Conservation (phyloP, 2,797 vertebrate species). For the Pristis pectinata region DNA sequence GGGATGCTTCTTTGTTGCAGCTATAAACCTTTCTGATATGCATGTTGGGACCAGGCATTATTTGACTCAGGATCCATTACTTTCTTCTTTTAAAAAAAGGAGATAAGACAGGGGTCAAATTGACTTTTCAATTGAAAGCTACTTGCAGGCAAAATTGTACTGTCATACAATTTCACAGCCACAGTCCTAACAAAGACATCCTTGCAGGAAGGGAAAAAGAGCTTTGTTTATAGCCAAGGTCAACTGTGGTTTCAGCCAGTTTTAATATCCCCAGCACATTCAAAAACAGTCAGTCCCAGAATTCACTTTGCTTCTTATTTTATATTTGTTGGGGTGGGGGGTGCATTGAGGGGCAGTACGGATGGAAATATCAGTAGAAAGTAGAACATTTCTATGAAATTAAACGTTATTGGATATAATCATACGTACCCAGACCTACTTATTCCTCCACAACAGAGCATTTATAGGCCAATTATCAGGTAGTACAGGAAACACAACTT, state of each 20-base stretch:
- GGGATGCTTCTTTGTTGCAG: no score
- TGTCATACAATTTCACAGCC: neutral
- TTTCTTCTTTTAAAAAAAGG: neutral
- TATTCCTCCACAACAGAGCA: no score
- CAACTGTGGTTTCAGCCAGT: neutral
- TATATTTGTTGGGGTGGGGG: neutral
- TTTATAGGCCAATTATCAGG: neutral
- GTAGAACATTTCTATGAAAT: neutral
- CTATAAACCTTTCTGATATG: neutral
- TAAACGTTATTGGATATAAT: slow-evolving; percentile 11
- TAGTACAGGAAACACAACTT: neutral
- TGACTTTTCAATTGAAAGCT: neutral
- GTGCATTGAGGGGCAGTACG: neutral
- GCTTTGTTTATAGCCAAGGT: neutral
- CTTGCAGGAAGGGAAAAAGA: neutral
- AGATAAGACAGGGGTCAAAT: neutral
- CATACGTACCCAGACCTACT: neutral
- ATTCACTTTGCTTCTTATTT: neutral
- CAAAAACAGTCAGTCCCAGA: neutral
- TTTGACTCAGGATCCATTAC: neutral
- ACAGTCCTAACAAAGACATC: neutral
- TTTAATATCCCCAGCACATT: neutral
- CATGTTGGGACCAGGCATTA: neutral
- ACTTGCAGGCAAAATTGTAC: neutral
- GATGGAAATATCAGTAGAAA: neutral